These are phyloP conservation scores for Aplysia californica DNA, from an alignment of 1,140 invertebrate genomes.

Conservation along the genomic window DNA sequence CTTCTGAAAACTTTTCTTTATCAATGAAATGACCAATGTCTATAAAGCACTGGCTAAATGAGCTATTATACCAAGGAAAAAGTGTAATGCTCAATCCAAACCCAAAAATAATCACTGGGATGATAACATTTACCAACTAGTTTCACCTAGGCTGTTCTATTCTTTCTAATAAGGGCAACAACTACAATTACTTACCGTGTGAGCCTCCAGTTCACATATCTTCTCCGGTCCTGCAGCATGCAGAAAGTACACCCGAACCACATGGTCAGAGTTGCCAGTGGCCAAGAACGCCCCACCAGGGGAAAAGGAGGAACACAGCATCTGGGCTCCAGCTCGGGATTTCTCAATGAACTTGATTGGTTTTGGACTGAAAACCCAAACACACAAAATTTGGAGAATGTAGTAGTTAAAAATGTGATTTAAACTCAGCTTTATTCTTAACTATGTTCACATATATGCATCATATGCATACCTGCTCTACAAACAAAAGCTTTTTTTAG, in stretches of 20 bases:
- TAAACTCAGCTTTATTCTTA: too few species aligned
- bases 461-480: too few species aligned
- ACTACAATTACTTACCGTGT: constrained; percentile 74
- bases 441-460: too few species aligned
- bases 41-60: neutral
- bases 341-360: constrained; percentile 94
- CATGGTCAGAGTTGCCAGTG: constrained; percentile 93
- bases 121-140: too few species aligned
- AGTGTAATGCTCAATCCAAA: neutral
- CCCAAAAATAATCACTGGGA: too few species aligned
- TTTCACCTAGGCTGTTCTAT: too few species aligned
- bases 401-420: too few species aligned
- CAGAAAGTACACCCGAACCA: constrained; percentile 91
- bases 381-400: constrained; percentile 2
- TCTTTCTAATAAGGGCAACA: too few species aligned
- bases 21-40: neutral
- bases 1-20: neutral
- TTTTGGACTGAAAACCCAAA: constrained; percentile 74
- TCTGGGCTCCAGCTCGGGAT: constrained; percentile 93
- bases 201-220: constrained; percentile 87
- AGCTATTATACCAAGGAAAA: neutral
- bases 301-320: constrained; percentile 96
- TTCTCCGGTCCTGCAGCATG: constrained; percentile 78
- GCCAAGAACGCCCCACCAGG: constrained; percentile 93
- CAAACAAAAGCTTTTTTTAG: too few species aligned